Base-by-base conservation (phyloP, 1,140 invertebrate species). In the Geopemphigus sp. region DNA sequence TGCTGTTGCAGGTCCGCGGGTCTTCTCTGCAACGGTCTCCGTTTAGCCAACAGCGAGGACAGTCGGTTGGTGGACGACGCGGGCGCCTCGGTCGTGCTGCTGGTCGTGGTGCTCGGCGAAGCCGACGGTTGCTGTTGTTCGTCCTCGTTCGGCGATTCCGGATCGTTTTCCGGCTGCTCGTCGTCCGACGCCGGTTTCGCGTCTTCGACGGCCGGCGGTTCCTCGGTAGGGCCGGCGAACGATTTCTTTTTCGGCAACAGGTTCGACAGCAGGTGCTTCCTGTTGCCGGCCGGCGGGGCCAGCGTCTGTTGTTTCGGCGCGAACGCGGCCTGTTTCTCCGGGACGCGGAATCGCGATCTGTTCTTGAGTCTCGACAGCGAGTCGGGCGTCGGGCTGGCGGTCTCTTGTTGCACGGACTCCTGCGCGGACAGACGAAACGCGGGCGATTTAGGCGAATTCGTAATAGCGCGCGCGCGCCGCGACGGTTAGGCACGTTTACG, bases 221-320 rank as follows among this genome's bases (percentile, higher is more conserved):
- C 74, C 59, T 78, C 74, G 15, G 74, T 78, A 50, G 61, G 74
- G 8, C 32, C 32, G 32, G 32, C 32, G 19, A 78, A 45, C 14
- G 74, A 78, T 8, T 78, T 78, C 57, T 78, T 78, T 47, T 78
- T 78, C 0, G 74, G 74, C 19, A 78, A 63, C 57, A 78, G 47
- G 61, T 78, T 78, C 10, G 74, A 78, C 15, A 61, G 14, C 17
- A 78, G 61, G 2, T 61, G 8, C n/a, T 78, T 78, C 24, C 74
- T 57, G 11, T 47, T 78, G 74, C 12, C 74, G 1, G 22, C 50
- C 4, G 68, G 47, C 10, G 74, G 74, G 24, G 74, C 56, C 19
- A 78, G 1, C 11, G 56, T 78, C 29, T 78, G 74, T 63, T 63
- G 57, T 50, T 59, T 78, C 1, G 74, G 74, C 8, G 74, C 74